phyloP scores from a whole-genome alignment of 2,113 vertebrate genomes.

The Sminthopsis crassicaudata region DNA sequence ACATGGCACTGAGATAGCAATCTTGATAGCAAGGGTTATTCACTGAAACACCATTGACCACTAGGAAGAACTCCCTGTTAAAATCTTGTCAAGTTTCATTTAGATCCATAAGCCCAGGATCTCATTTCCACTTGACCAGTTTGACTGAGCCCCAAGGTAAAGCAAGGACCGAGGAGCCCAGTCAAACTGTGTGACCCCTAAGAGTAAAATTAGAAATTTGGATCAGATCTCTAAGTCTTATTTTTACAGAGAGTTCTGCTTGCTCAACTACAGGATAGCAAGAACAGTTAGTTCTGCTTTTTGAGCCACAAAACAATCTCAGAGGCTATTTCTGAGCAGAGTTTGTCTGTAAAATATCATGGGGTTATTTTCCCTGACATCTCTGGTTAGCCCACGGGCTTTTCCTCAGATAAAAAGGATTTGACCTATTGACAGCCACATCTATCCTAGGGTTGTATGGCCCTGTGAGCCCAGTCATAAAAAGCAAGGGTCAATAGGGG shows the following conservation, averaged over 20 bases:
- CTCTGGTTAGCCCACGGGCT: background rate
- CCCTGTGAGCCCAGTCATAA: background rate
- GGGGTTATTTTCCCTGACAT: background rate
- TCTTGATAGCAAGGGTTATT: background rate
- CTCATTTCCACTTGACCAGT: background rate
- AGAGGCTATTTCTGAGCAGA: background rate
- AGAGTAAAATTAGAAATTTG: background rate
- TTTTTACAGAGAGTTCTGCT: background rate
- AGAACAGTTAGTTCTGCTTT: background rate
- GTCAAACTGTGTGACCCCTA: background rate
- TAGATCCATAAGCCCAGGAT: background rate
- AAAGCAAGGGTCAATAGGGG: background rate
- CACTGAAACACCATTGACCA: background rate
- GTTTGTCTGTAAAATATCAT: background rate
- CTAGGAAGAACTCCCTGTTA: background rate
- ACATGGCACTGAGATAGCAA: background rate
- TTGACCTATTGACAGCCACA: background rate
- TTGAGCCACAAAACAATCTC: background rate
- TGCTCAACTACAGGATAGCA: background rate
- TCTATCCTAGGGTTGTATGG: background rate
- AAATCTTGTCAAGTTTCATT: background rate
- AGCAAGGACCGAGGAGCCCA: background rate
- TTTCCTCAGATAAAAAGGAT: background rate
- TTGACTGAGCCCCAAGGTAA: background rate
- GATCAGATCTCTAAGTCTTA: background rate